phyloP scores from a whole-genome alignment of 2,113 vertebrate species.

The Bubo bubo region DNA sequence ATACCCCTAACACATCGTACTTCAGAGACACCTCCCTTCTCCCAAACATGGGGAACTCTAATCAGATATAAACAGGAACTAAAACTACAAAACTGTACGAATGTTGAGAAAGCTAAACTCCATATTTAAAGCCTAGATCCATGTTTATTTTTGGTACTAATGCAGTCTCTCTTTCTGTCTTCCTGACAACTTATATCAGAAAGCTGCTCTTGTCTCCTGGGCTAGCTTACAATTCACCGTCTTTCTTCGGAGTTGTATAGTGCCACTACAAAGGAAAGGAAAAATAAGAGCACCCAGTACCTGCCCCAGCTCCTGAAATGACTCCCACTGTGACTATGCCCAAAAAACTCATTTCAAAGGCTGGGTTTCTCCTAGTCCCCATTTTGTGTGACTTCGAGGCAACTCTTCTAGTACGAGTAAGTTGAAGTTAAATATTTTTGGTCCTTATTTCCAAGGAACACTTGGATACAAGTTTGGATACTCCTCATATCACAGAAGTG shows the following conservation, averaged over 20 bases:
- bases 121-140: not conserved
- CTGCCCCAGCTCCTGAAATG: not conserved
- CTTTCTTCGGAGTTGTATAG: not conserved
- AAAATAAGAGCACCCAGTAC: not conserved
- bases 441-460: not conserved
- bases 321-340: not conserved
- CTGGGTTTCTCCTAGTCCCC: not conserved
- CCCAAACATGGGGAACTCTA: not conserved
- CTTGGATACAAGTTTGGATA: not conserved
- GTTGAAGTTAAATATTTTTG: not conserved
- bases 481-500: not conserved
- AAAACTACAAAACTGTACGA: not conserved
- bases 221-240: not conserved
- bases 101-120: not conserved
- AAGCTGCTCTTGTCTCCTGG: not conserved
- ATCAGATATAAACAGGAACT: not conserved
- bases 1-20: not conserved
- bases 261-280: not conserved
- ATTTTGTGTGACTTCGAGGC: not conserved
- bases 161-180: not conserved
- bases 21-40: not conserved
- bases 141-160: not conserved
- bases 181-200: not conserved
- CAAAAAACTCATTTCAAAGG: not conserved
- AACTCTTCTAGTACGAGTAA: not conserved